Conservation (phyloP, 2,113 vertebrate species). For the Osmerus eperlanus region DNA sequence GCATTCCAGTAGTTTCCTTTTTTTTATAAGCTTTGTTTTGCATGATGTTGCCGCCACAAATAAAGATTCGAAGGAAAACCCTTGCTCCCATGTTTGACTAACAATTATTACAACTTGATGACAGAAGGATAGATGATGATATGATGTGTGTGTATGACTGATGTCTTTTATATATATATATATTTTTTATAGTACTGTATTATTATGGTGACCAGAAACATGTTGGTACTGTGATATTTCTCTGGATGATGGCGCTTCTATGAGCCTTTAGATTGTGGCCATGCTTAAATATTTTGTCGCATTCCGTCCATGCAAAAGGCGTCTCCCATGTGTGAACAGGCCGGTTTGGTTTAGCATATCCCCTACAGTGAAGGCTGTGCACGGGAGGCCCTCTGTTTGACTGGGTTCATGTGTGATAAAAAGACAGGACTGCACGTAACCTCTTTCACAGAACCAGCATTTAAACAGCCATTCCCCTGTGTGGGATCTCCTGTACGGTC, state of each 20-base stretch:
- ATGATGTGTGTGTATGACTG: too few relatives aligned
- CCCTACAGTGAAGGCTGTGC: not conserved
- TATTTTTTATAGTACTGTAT: not conserved
- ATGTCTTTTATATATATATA: too few relatives aligned
- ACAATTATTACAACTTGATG: not conserved
- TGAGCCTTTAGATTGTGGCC: not conserved
- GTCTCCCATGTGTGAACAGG: not conserved
- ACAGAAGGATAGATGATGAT: too few relatives aligned
- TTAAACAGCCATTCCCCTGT: conserved; percentile 6
- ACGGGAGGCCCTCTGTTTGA: conserved; percentile 2
- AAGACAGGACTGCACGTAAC: conserved; percentile 5
- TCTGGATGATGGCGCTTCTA: not conserved
- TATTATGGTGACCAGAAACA: not conserved
- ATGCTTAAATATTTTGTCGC: not conserved
- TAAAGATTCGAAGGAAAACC: conserved; percentile 65
- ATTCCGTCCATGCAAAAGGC: not conserved
- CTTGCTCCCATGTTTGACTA: conserved; percentile 22
- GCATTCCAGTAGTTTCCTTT: conserved; percentile 42
- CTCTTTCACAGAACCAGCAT: conserved; percentile 1
- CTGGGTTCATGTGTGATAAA: not conserved
- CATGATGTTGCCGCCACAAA: conserved; percentile 64
- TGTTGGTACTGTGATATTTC: not conserved
- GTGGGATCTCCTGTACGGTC: not conserved
- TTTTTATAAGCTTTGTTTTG: conserved; percentile 45
- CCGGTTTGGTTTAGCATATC: not conserved